These are phyloP conservation scores for Anguilla obscura DNA, from an alignment of 2,797 vertebrate species.

Conservation along the genomic window DNA sequence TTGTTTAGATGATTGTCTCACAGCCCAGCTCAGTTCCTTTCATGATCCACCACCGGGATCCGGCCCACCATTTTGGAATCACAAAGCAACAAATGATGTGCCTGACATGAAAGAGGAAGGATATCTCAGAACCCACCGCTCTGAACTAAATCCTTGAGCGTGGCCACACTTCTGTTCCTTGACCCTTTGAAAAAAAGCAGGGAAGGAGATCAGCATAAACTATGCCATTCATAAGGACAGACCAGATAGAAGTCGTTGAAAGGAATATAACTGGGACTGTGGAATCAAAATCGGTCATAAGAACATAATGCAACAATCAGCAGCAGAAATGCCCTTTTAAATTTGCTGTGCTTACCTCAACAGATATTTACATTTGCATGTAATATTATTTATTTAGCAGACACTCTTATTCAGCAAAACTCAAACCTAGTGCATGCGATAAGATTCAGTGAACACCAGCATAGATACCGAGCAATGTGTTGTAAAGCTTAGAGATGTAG, in stretches of 20 bases:
- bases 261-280: background rate
- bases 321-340: background rate
- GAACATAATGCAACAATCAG: background rate
- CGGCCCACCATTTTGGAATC: background rate
- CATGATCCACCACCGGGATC: background rate
- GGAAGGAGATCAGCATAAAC: background rate
- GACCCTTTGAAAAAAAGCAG: background rate
- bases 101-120: background rate
- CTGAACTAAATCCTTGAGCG: background rate
- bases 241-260: background rate
- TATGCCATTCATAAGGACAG: background rate
- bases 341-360: background rate
- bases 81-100: background rate
- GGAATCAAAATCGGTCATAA: background rate
- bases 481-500: background rate
- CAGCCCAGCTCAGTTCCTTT: background rate
- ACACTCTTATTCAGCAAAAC: background rate
- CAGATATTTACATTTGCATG: background rate
- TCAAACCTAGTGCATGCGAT: background rate
- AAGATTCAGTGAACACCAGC: background rate
- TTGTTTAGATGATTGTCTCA: background rate
- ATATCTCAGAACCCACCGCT: background rate
- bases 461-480: too few species aligned
- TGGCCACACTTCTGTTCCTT: background rate
- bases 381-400: background rate